Percentiles rank a stretch among this genome's conserved stretches.
phyloP scores from a whole-genome alignment of 2,888 invertebrate genomes.

The Fissipunctia ypsillon region DNA sequence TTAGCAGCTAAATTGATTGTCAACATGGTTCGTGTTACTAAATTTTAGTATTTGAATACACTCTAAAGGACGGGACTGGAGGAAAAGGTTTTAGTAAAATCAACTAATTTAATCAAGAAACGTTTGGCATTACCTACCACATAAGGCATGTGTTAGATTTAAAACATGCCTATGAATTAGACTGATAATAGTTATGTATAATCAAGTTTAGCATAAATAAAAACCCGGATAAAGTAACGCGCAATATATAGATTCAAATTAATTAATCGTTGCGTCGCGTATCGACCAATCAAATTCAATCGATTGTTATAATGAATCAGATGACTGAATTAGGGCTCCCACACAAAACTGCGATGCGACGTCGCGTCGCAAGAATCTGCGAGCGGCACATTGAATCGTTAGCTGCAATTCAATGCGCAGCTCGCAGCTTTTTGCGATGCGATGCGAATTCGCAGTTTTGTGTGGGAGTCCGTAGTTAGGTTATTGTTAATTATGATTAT shows the following conservation, averaged over 20 bases:
- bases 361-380: too few relatives aligned
- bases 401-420: too few relatives aligned
- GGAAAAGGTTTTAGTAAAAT: conserved; percentile 28
- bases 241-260: conserved; percentile 31
- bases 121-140: background rate
- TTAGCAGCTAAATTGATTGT: background rate
- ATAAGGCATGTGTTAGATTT: conserved; percentile 27
- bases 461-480: too few relatives aligned
- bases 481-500: conserved; percentile 10
- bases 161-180: too few relatives aligned
- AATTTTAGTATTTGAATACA: conserved; percentile 6
- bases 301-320: conserved; percentile 30
- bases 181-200: conserved; percentile 51
- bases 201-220: conserved; percentile 24
- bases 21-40: background rate
- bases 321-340: too few relatives aligned
- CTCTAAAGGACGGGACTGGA: conserved; percentile 22
- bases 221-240: conserved; percentile 5
- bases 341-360: too few relatives aligned
- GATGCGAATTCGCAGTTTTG: too few relatives aligned
- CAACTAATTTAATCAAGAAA: conserved; percentile 25
- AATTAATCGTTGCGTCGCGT: conserved; percentile 5
- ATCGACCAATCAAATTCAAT: conserved; percentile 26
- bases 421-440: too few relatives aligned
- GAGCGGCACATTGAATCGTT: too few relatives aligned